Evolutionary conservation across 2,888 invertebrate genomes (phyloP).

Genomic region (Lapara coniferarum): DNA sequence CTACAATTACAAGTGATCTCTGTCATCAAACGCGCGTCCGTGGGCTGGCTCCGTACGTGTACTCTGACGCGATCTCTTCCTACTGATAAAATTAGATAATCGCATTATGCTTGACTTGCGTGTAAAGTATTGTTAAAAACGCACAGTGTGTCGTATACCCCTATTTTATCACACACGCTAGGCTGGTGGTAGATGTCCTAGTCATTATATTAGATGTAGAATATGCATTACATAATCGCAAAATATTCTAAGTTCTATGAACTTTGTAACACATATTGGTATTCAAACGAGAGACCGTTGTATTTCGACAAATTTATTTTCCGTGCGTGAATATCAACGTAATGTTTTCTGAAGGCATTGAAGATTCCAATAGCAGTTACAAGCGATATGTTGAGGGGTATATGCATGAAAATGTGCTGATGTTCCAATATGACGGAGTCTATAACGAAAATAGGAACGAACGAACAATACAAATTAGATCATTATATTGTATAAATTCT

Average conservation of each 20-base stretch:
- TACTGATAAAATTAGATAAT: constrained; percentile 75
- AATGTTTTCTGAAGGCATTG: constrained; percentile 21
- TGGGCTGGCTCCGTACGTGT: constrained; percentile 66
- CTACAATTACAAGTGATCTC: constrained; percentile 44
- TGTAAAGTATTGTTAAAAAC: constrained; percentile 50
- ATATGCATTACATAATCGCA: constrained; percentile 38
- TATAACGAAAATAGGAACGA: neutral
- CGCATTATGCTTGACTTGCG: constrained; percentile 62
- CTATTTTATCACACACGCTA: too few species aligned
- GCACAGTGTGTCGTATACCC: neutral
- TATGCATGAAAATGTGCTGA: neutral
- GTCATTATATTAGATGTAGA: neutral
- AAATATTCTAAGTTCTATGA: constrained; percentile 37
- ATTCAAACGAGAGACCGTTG: constrained; percentile 11
- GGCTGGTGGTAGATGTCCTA: too few species aligned
- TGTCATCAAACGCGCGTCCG: constrained; percentile 64
- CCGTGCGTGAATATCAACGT: constrained; percentile 18
- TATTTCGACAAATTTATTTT: constrained; percentile 20
- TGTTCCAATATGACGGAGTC: neutral
- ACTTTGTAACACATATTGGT: constrained; percentile 21
- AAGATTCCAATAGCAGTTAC: constrained; percentile 15
- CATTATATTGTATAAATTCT: neutral
- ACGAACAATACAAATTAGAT: constrained; percentile 8
- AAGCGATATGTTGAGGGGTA: neutral
- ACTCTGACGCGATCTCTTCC: constrained; percentile 71